A percentile compares a stretch with the other conserved stretches of the same genome.
Conservation (phyloP, 30 jellyfish, hydroid and myxozoan species). For the Pelagia noctiluca region DNA sequence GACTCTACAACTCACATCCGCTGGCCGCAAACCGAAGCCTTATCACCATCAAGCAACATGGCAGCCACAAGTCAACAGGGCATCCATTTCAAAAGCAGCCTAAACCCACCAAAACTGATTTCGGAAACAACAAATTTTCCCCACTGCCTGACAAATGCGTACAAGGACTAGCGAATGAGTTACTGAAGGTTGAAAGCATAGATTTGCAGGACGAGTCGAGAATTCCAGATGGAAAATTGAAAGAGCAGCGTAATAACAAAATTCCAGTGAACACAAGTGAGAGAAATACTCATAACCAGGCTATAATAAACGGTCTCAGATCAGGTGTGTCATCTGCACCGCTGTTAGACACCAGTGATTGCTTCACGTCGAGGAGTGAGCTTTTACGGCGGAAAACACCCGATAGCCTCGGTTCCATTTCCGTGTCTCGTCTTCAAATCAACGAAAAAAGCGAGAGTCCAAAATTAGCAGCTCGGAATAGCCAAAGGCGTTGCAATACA, state of each 20-base stretch:
- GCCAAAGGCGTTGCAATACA: not conserved
- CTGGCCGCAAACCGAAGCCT: constrained; percentile 7
- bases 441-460: not conserved
- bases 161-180: not conserved
- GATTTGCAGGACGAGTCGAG: not conserved
- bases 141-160: not conserved
- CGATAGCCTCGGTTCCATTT: not conserved
- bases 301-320: not conserved
- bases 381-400: not conserved
- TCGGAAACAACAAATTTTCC: not conserved
- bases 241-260: no score
- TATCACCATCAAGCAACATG: not conserved
- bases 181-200: not conserved
- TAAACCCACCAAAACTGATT: not conserved
- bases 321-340: not conserved
- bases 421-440: not conserved
- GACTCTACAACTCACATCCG: constrained; percentile 59
- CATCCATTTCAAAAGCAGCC: not conserved
- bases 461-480: not conserved
- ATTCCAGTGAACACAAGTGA: not conserved
- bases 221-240: not conserved
- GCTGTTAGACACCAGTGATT: not conserved
- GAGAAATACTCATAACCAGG: not conserved
- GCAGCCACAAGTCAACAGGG: not conserved
- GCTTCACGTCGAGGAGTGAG: not conserved